Base-by-base conservation (phyloP, 2,888 invertebrate species). In the Dromius quadrimaculatus region DNA sequence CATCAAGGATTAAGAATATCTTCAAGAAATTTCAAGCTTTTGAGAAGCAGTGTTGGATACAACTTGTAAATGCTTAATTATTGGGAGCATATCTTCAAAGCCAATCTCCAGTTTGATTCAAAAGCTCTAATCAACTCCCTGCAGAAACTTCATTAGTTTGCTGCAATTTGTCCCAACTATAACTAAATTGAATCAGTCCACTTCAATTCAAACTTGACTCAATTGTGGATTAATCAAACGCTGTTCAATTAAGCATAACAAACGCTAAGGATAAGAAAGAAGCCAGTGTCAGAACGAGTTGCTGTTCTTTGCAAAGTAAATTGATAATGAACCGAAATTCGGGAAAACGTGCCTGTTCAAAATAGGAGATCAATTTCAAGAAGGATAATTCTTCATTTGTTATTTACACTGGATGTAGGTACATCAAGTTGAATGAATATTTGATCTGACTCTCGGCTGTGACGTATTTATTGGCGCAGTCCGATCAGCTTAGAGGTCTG, bases 251-350 rank as follows among this genome's bases (percentile, higher is more conserved):
- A 28, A 11, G 8, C 23, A 20, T 47, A 20, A n/a, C n/a, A n/a
- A n/a, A n/a, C n/a, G 47, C 28, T 28, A 17, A 54, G 50, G 50
- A 54, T 28, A 54, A 54, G 50, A 54, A 50, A n/a, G n/a, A n/a
- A 54, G 43, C 17, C 11, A 8, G 19, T 17, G 23, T 11, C 23
- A 28, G 0, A 11, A 13, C 4, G 20, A 47, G 45, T 22, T 54
- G 50, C 50, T 28, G 50, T 15, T 63, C 43, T 63, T 63, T 63
- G 63, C 63, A 63, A 45, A 45, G 43, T 45, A 63, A 63, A 63
- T 63, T 63, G 45, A 63, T 63, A 63, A 63, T 63, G 63, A 45
- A 63, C 28, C 15, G 59, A 20, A 23, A 19, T 19, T n/a, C 59
- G 20, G 19, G 28, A 22, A 20, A 47, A 34, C 59, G 57, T 57